Base-by-base conservation (phyloP, 2,888 invertebrate genomes). In the Poecilobothrus nobilitatus region DNA sequence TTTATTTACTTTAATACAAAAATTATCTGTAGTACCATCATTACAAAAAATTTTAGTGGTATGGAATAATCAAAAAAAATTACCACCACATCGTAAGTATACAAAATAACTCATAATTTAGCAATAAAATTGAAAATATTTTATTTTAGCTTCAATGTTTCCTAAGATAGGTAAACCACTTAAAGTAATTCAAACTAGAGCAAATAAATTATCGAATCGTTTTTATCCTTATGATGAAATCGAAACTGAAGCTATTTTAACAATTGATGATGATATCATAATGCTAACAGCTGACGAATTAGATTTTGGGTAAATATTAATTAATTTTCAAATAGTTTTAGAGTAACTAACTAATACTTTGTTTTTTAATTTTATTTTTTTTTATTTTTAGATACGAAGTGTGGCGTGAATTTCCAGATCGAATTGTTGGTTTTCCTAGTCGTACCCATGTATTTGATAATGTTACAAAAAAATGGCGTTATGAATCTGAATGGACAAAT, bases 401-500 rank as follows among this genome's bases (percentile, higher is more conserved):
- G 63, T 97, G 97, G 97, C 86, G 95, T 70, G 97, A 97, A 84
- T 96, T 95, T 83, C 94, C 97, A 1, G 97, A 97, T 80, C 86
- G 97, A 69, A 92, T 97, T 74, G 96, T 97, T 71, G 97, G 97
- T 8, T 97, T 96, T 83, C 97, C 97, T 27, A 95, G 96, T 63
- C 87, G 97, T 41, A 91, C 95, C 68, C 97, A 97, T 81, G 87
- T 94, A 37, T 96, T 94, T 94, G 94, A 96, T 79, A 96, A 96
- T 81, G 83, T 83, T 7, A 94, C 94, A 0, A 84, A 84, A 74
- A 87, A 89, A 70, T 97, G 95, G 95, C 90, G 89, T 74, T 97
- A 97, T 79, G 95, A 97, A 83, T 96, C 95, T 34, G 97, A 97
- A 83, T 97, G 97, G 97, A 95, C 94, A 63, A 97, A 96, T 75